These are phyloP conservation scores for Turnix velox DNA, from an alignment of 2,113 vertebrate species.

Conservation along the genomic window DNA sequence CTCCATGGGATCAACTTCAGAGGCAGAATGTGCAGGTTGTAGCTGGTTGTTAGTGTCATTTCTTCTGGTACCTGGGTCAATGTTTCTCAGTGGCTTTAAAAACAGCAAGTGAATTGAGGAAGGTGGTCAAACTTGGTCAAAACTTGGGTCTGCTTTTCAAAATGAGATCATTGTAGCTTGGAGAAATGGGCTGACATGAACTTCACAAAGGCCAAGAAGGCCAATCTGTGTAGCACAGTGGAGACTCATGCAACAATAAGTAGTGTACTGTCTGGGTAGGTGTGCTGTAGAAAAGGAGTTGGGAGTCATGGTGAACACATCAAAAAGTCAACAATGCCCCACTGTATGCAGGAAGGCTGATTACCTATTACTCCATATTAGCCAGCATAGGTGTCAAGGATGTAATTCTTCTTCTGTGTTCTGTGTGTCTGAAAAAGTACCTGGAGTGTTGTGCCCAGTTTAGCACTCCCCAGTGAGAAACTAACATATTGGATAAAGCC, in stretches of 20 bases:
- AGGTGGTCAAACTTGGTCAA: background rate
- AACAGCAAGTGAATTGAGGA: background rate
- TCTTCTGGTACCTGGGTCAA: background rate
- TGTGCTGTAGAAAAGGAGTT: background rate
- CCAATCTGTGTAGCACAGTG: too few relatives aligned
- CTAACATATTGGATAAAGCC: background rate
- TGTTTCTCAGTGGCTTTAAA: background rate
- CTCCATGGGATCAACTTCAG: background rate
- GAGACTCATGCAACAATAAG: too few relatives aligned
- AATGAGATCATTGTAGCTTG: background rate
- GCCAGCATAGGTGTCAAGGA: too few relatives aligned
- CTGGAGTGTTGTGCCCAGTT: too few relatives aligned
- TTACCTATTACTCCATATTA: rapidly evolving
- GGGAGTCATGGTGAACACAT: background rate
- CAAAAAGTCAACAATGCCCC: background rate
- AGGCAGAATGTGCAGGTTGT: too few relatives aligned
- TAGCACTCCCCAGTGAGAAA: background rate
- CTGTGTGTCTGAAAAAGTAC: background rate
- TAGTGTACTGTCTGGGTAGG: background rate
- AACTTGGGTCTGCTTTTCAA: background rate
- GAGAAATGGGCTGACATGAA: background rate
- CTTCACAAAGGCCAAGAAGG: background rate
- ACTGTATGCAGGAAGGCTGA: background rate
- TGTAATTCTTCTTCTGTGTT: background rate
- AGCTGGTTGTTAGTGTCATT: background rate